phyloP scores from a whole-genome alignment of 2,888 invertebrate genomes.

The Acronicta alni region DNA sequence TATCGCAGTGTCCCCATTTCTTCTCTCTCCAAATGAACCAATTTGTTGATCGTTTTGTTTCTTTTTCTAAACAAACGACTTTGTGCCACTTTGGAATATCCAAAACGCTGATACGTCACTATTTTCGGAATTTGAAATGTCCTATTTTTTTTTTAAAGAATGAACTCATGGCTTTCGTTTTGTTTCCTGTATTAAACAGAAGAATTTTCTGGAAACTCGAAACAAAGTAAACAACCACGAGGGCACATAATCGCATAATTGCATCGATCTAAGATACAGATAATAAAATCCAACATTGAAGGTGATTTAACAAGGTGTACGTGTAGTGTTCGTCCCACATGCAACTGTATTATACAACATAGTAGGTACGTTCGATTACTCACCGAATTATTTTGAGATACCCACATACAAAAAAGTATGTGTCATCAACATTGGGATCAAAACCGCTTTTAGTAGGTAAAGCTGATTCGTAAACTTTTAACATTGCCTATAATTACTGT shows the following conservation, averaged over 20 bases:
- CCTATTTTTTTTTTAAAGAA: no score
- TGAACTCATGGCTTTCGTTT: no score
- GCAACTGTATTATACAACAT: conserved; percentile 34
- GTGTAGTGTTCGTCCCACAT: conserved; percentile 34
- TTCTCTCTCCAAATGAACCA: not conserved
- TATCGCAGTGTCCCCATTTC: conserved; percentile 12
- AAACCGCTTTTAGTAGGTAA: conserved; percentile 23
- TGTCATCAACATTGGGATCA: conserved; percentile 46
- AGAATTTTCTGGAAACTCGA: not conserved
- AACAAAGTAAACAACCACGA: not conserved
- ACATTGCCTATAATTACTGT: conserved; percentile 8
- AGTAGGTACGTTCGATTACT: conserved; percentile 48
- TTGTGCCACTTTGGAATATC: conserved; percentile 7
- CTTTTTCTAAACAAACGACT: conserved; percentile 12
- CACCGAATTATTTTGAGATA: conserved; percentile 52
- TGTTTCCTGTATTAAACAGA: not conserved
- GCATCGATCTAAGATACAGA: conserved; percentile 16
- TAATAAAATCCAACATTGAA: conserved; percentile 29
- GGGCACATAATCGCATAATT: conserved; percentile 29
- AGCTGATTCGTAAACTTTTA: conserved; percentile 29
- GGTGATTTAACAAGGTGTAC: conserved; percentile 13
- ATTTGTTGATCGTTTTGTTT: conserved; percentile 1
- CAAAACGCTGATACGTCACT: not conserved
- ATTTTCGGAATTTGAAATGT: not conserved
- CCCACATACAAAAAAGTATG: conserved; percentile 55